Base-by-base conservation (phyloP, 2,888 invertebrate genomes). In the Arctia plantaginis region DNA sequence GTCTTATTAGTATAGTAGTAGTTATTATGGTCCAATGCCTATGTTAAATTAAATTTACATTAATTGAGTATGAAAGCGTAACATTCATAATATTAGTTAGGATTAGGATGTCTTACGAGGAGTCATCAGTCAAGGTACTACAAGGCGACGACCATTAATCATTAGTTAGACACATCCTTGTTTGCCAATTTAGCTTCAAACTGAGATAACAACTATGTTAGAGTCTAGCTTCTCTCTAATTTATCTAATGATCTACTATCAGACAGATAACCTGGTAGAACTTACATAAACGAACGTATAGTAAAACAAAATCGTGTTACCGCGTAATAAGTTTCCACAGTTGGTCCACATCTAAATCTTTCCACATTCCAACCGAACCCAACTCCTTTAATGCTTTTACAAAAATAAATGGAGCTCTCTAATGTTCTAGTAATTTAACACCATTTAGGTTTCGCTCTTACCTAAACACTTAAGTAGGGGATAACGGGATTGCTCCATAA, bases 371-470 rank as follows among this genome's bases (percentile, higher is more conserved):
- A 59, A 59, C 41, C 8, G 10, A 30, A 67, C 66, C 67, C 18
- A 65, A 62, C 27, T 69, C 69, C 44, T 59, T 23, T 67, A 70
- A 69, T 68, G n/a, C 51, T 51, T 44, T 66, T 67, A 71, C 59
- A 47, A 66, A 69, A 71, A 74, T 27, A 67, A 81, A 76, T 44
- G 62, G 23, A 23, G 20, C 35, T 18, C 33, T 71, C 71, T 70
- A 75, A 78, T 77, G 47, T 71, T 62, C 69, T 27, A 73, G 30
- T 68, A 80, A 80, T 77, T 80, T 76, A 77, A 77, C 77, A 66
- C 84, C 82, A 77, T 82, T 81, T 73, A 77, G 71, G 72, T 83
- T 73, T 73, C 71, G 66, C 30, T 64, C 66, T 70, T 69, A 73
- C 66, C 67, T 59, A 82, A 84, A 80, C 73, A 76, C 78, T 84